Base-by-base conservation (phyloP, 2,797 vertebrate species). In the Betta splendens region DNA sequence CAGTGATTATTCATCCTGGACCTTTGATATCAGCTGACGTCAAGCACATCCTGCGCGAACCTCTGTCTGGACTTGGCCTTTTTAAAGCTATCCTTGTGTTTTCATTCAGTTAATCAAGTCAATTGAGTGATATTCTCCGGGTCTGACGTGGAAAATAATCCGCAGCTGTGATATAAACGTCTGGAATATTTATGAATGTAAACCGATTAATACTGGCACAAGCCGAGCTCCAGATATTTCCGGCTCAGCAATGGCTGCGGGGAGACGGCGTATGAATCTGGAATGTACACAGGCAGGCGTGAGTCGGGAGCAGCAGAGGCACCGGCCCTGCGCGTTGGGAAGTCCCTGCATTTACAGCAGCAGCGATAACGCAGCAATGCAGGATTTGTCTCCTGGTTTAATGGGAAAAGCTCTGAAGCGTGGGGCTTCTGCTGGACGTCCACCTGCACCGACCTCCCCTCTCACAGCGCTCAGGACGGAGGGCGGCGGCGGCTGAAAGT, bases 1-100 rank as follows among this genome's bases (percentile, higher is more conserved):
- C 2, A 69, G 85, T 84, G 58, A 87, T 91, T 83, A 84, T 77
- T 88, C 87, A 90, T 87, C 64, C 64, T 15, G 50, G 53, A 70
- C 78, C 86, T 87, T 83, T 86, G 84, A 88, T 85, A 80, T 69
- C 5, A 35, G 38, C 55, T 29, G 22, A 72, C 28, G 69, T 71
- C 83, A 76, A 67, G 66, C 5, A 35, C 52, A 60, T 71, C 57
- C 64, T 25, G 61, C 51, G 9, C 48, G 48, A 43, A 49, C 35
- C 51, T 52, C 21, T 17, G 56, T 62, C 62, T 66, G 55, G 50
- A 63, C 48, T 58, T 33, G 28, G 57, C 54, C 48, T 51, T 55
- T 51, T 53, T 53, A 43, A 67, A 64, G 72, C 70, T 48, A 52
- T 67, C 54, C 38, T 7, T 36, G 25, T 49, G 51, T 64, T 79